Percentiles rank a stretch among this genome's conserved stretches.
Evolutionary conservation across 2,113 vertebrate genomes (phyloP).

Genomic region (Tor tambroides): DNA sequence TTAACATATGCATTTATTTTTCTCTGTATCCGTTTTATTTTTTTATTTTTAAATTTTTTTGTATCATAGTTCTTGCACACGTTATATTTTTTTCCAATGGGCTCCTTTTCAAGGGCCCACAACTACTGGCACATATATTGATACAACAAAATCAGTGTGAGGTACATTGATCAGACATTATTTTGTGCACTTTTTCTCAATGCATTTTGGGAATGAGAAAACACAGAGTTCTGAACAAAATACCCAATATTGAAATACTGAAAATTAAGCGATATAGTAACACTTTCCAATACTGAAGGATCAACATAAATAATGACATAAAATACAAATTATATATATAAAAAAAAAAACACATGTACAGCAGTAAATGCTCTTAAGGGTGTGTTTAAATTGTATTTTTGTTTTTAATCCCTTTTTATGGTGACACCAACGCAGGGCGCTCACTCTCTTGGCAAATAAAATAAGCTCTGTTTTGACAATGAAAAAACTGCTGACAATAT

Average conservation of each 20-base stretch:
- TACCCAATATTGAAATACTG: conserved; percentile 60
- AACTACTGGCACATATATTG: conserved; percentile 72
- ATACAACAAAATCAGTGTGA: conserved; percentile 74
- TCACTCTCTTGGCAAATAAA: conserved; percentile 72
- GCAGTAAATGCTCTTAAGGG: conserved; percentile 70
- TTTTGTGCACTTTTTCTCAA: conserved; percentile 49
- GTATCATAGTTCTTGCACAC: conserved; percentile 69
- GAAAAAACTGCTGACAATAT: conserved; percentile 79
- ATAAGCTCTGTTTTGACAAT: conserved; percentile 75
- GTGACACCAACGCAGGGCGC: conserved; percentile 67
- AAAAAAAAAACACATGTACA: conserved; percentile 64
- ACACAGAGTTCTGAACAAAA: conserved; percentile 24
- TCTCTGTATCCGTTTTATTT: conserved; percentile 66
- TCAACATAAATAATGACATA: conserved; percentile 63
- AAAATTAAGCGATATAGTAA: conserved; percentile 65
- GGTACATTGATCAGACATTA: conserved; percentile 69
- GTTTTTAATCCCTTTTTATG: conserved; percentile 44
- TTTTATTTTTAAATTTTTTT: conserved; percentile 51
- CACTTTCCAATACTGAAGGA: conserved; percentile 66
- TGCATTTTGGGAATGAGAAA: conserved; percentile 44
- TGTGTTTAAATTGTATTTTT: conserved; percentile 57
- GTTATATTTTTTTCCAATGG: conserved; percentile 52
- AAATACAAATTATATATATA: conserved; percentile 55
- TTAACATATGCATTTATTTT: conserved; percentile 76
- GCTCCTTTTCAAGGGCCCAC: conserved; percentile 65